Evolutionary conservation across 2,113 vertebrate species (phyloP).

Genomic region (Neomonachus schauinslandi): DNA sequence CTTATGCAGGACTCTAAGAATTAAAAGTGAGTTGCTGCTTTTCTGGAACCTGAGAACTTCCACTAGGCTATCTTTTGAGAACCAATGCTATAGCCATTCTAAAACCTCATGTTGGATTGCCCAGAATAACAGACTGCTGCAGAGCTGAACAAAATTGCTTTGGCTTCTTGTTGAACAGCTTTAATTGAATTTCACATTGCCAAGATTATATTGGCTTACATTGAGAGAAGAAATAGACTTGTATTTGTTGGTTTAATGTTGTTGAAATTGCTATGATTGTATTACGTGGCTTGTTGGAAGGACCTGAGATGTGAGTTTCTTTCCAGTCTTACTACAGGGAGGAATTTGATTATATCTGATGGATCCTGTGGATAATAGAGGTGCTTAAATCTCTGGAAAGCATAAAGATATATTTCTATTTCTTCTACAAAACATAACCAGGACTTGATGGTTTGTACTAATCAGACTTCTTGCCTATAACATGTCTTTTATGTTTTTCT

Average conservation of each 20-base stretch:
- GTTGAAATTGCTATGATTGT: not conserved
- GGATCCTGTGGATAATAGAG: not conserved
- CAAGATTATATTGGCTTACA: slow-evolving; percentile 9
- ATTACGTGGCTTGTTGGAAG: not conserved
- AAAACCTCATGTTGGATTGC: not conserved
- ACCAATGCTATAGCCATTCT: not conserved
- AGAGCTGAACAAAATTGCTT: not conserved
- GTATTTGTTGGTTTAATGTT: not conserved
- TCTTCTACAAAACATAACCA: not conserved
- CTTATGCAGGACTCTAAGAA: not conserved
- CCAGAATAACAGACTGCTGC: not conserved
- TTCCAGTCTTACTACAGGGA: not conserved
- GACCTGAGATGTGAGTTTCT: not conserved
- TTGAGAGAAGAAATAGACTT: not conserved
- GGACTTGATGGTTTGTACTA: not conserved
- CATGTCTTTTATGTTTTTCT: not conserved
- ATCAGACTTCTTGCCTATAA: not conserved
- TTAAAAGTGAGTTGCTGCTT: not conserved
- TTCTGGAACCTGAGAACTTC: not conserved
- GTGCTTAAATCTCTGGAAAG: not conserved
- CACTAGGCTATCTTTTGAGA: not conserved
- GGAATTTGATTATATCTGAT: not conserved
- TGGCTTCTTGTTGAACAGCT: not conserved
- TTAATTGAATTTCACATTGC: slow-evolving; percentile 5
- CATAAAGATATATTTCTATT: not conserved